Conservation (phyloP, 2,888 invertebrate species). For the Nudaria mundana region DNA sequence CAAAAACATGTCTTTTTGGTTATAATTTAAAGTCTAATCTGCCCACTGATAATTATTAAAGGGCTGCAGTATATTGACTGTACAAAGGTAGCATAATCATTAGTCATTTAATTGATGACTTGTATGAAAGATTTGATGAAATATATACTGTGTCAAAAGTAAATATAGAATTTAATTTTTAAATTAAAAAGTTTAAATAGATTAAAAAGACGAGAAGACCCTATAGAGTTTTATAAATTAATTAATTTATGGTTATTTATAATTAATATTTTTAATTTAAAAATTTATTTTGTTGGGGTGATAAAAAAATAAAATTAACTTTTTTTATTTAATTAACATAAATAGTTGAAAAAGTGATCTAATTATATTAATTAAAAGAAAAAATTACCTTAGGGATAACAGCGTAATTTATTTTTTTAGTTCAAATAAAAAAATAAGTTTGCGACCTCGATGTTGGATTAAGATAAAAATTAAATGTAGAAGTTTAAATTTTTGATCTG, state of each 20-base stretch:
- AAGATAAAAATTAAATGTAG: constrained; percentile 85
- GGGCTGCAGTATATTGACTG: constrained; percentile 90
- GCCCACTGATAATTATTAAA: constrained; percentile 87
- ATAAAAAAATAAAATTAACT: constrained; percentile 82
- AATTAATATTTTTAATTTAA: constrained; percentile 45
- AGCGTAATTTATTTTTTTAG: constrained; percentile 90
- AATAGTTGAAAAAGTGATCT: constrained; percentile 78
- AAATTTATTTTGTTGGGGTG: constrained; percentile 83
- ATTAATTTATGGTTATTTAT: constrained; percentile 60
- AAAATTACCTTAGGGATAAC: constrained; percentile 93
- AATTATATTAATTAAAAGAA: constrained; percentile 82
- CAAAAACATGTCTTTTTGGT: no score
- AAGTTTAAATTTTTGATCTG: constrained; percentile 87
- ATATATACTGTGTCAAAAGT: constrained; percentile 80
- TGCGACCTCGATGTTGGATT: constrained; percentile 96
- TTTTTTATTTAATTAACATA: constrained; percentile 62
- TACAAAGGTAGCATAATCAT: constrained; percentile 90
- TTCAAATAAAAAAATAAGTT: constrained; percentile 86
- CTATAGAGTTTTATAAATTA: constrained; percentile 85
- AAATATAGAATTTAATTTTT: constrained; percentile 69
- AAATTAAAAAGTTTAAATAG: constrained; percentile 84
- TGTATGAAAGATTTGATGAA: constrained; percentile 88
- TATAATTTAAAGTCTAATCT: constrained; percentile 86
- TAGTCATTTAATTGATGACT: constrained; percentile 90
- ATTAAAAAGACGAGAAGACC: constrained; percentile 89